Evolutionary conservation across 1,140 invertebrate species (phyloP).

Genomic region (Lanistes nyassanus): DNA sequence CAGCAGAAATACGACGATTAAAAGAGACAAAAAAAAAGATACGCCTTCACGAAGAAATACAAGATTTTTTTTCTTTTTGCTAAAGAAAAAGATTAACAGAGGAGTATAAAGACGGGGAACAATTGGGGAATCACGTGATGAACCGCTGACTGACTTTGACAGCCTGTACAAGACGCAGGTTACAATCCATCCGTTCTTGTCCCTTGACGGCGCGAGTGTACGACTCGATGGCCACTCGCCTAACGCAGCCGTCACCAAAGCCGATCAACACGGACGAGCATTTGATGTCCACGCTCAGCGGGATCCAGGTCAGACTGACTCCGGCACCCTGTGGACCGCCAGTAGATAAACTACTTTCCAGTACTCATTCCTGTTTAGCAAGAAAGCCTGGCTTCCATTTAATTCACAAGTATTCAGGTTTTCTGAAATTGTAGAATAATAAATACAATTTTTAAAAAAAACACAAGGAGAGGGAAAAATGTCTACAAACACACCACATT

Average conservation of each 20-base stretch:
- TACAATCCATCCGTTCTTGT: background rate
- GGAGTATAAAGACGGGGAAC: no score
- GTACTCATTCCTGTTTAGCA: no score
- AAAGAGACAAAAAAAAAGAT: background rate
- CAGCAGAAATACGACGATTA: background rate
- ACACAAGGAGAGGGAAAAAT: conserved; percentile 2
- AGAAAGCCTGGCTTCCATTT: no score
- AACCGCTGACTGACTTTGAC: conserved; percentile 4
- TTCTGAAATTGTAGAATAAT: no score
- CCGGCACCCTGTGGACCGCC: background rate
- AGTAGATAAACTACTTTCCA: no score
- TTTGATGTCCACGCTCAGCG: conserved; percentile 6
- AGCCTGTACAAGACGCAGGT: conserved; percentile 8
- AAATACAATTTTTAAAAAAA: no score
- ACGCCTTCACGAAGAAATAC: background rate
- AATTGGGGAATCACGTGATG: no score
- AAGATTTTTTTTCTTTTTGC: background rate
- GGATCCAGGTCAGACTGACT: conserved; percentile 1
- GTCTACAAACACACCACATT: background rate
- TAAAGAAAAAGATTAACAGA: no score
- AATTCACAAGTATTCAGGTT: no score
- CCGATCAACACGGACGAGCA: conserved; percentile 9
- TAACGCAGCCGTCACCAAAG: conserved; percentile 4
- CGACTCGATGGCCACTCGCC: conserved; percentile 5
- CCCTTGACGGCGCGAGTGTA: background rate